Evolutionary conservation across 1,140 invertebrate genomes (phyloP), one percentile per base, ranked within the genome.

Genomic region (Diprion similis): DNA sequence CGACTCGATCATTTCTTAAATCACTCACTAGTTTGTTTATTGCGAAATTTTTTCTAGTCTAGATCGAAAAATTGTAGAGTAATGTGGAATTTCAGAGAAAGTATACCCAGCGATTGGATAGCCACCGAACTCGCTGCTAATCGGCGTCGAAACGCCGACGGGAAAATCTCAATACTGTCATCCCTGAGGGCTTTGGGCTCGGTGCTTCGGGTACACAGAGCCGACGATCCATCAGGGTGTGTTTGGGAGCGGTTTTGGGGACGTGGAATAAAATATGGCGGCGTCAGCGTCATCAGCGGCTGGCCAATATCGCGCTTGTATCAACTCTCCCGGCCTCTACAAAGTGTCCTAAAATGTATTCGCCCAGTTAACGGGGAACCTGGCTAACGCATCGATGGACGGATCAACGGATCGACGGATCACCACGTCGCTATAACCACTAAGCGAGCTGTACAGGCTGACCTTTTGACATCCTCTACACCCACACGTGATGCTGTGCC

Each of bases 341-440:
- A 59, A 59, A 59, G 51, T 59, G 51, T 59, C 51, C 51, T 59
- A 59, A 59, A 59, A 59, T 59, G 51, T 59, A 59, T 59, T 59
- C 51, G 51, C 11, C 51, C 11, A 59, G 51, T 17, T 17, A 59
- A 59, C 51, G n/a, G 11, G 11, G 9, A 59, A 59, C 51, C 51
- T 17, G n/a, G 24, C 24, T 37, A 37, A 37, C 24, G 24, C 24
- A 37, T 6, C 51, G 51, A 13, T 9, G 51, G 51, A 59, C n/a
- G 51, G 51, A 59, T 59, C 11, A 8, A 17, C 11, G 51, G 51
- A 59, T 59, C 51, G n/a, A 13, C 51, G 24, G 24, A 37, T 59
- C 51, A 59, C 51, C 51, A 0, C n/a, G 51, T 59, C 51, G 51
- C 51, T 17, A 17, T 17, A 15, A 15, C 51, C n/a, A 59, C 51